Evolutionary conservation across 2,888 invertebrate genomes (phyloP).

Genomic region (Sinotaia quadrata): DNA sequence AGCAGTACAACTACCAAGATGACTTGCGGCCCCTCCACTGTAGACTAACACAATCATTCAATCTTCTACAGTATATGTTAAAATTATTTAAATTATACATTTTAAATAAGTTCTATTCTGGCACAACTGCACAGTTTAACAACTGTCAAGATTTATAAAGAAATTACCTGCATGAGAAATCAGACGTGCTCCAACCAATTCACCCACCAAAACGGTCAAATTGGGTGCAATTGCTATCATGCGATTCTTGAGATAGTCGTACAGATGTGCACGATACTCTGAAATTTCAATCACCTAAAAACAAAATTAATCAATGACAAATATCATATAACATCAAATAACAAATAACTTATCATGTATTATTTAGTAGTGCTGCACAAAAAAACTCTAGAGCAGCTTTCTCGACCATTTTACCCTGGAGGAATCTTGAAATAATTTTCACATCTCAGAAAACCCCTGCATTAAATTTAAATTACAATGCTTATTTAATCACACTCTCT

Average conservation of each 20-base stretch:
- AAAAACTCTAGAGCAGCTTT: background rate
- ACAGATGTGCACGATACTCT: constrained; percentile 90
- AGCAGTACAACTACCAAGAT: too few species aligned
- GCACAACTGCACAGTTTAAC: background rate
- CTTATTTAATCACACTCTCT: too few species aligned
- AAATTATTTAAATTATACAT: too few species aligned
- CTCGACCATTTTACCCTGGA: background rate
- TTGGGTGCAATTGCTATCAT: constrained; percentile 99
- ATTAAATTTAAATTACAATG: too few species aligned
- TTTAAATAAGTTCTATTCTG: too few species aligned
- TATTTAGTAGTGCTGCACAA: background rate
- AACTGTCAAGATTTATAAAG: too few species aligned
- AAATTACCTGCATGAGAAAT: constrained; percentile 93
- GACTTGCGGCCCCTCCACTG: too few species aligned
- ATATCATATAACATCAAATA: background rate
- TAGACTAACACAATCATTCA: too few species aligned
- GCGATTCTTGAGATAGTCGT: constrained; percentile 92
- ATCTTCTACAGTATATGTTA: too few species aligned
- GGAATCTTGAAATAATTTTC: too few species aligned
- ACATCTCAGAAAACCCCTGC: too few species aligned
- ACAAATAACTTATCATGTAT: background rate
- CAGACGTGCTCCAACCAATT: constrained; percentile 95
- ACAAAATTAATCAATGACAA: constrained; percentile 1
- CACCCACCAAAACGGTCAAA: constrained; percentile 94
- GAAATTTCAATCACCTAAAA: constrained; percentile 87